phyloP scores from a whole-genome alignment of 2,888 invertebrate species.

The Conops quadrifasciatus region DNA sequence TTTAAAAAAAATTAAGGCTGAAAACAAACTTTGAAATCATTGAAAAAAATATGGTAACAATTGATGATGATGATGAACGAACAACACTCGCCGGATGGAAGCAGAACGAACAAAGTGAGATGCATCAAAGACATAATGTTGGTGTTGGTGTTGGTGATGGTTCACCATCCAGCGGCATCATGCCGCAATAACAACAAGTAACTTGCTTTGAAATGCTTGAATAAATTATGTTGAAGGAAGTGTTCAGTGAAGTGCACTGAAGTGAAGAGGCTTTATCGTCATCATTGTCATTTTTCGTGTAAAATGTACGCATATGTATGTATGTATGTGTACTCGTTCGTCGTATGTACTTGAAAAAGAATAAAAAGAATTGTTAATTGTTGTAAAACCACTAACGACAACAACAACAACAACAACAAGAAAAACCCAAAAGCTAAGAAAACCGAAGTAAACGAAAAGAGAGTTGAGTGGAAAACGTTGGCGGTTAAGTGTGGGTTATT shows the following conservation, averaged over 20 bases:
- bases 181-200: conserved; percentile 14
- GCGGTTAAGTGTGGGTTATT: neutral
- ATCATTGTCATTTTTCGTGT: too few species aligned
- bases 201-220: conserved; percentile 31
- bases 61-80: neutral
- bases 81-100: neutral
- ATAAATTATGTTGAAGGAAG: conserved; percentile 29
- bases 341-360: too few species aligned
- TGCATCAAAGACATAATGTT: conserved; percentile 15
- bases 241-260: neutral
- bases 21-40: conserved; percentile 35
- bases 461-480: too few species aligned
- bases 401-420: neutral
- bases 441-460: too few species aligned
- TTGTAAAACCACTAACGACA: neutral
- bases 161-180: neutral
- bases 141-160: conserved; percentile 14
- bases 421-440: neutral
- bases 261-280: neutral
- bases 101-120: neutral
- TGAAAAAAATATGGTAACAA: conserved; percentile 8
- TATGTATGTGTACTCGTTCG: too few species aligned
- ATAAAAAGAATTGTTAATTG: conserved; percentile 3
- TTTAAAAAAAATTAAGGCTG: conserved; percentile 30
- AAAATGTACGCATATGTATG: too few species aligned